These are phyloP conservation scores for Atherinomorus stipes DNA, from an alignment of 2,113 vertebrate species.

Conservation along the genomic window DNA sequence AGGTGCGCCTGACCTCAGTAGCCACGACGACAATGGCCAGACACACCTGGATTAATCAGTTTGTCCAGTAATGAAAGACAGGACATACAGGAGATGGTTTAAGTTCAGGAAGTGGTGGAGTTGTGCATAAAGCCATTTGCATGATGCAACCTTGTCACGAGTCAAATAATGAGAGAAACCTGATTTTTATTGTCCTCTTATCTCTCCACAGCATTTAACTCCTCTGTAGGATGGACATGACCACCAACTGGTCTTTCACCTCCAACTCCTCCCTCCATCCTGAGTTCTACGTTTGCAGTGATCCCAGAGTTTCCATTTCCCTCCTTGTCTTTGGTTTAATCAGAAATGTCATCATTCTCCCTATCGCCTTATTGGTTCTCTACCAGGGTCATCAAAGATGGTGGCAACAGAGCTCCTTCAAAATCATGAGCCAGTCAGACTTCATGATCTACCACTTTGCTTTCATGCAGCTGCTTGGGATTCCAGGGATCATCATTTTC, in stretches of 20 bases:
- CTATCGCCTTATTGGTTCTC: neutral
- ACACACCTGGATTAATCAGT: no score
- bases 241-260: neutral
- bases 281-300: neutral
- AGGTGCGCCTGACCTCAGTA: no score
- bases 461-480: neutral
- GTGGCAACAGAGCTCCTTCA: neutral
- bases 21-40: no score
- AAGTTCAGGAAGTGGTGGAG: no score
- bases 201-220: neutral
- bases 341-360: neutral
- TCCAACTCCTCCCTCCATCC: neutral
- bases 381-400: neutral
- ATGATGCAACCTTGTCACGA: no score
- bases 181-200: no score
- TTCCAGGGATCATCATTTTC: fast-evolving
- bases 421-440: neutral
- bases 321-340: fast-evolving
- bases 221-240: neutral
- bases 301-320: neutral
- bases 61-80: no score
- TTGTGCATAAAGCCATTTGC: no score
- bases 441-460: neutral
- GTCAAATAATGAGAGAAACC: no score
- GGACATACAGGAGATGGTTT: no score